Conservation (phyloP, 2,888 invertebrate genomes). For the Ochropleura plecta region DNA sequence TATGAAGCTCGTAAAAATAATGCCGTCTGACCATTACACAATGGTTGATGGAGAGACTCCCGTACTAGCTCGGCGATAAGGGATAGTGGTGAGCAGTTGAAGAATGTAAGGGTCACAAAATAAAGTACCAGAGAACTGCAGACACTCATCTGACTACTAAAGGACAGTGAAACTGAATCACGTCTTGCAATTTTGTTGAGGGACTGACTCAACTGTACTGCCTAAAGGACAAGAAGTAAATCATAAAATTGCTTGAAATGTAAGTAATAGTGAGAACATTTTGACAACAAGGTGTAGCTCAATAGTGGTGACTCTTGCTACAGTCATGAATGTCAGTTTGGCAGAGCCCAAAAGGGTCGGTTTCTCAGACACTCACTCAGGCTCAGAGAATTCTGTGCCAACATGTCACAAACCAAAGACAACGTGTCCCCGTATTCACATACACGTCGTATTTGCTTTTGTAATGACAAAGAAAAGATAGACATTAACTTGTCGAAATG, state of each 20-base stretch:
- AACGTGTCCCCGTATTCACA: no score
- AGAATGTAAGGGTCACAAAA: slow-evolving; percentile 51
- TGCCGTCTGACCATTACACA: slow-evolving; percentile 72
- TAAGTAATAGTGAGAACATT: neutral
- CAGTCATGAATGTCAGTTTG: neutral
- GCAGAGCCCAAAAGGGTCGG: no score
- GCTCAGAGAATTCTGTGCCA: no score
- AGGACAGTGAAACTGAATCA: neutral
- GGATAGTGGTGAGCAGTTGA: slow-evolving; percentile 47
- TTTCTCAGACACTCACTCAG: no score
- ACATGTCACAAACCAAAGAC: no score
- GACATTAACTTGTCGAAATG: no score
- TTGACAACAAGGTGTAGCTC: neutral
- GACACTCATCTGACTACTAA: slow-evolving; percentile 3
- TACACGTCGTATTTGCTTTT: no score
- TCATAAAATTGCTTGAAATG: neutral
- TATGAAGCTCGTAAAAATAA: slow-evolving; percentile 81
- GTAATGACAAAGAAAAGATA: no score
- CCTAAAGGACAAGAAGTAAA: neutral
- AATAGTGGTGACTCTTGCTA: neutral
- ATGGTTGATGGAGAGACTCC: slow-evolving; percentile 82
- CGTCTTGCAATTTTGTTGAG: slow-evolving; percentile 21
- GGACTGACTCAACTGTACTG: neutral
- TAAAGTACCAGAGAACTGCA: slow-evolving; percentile 27
- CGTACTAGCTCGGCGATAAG: slow-evolving; percentile 80